These are phyloP conservation scores for Macquaria ambigua DNA, from an alignment of 2,113 vertebrate genomes.

Conservation along the genomic window DNA sequence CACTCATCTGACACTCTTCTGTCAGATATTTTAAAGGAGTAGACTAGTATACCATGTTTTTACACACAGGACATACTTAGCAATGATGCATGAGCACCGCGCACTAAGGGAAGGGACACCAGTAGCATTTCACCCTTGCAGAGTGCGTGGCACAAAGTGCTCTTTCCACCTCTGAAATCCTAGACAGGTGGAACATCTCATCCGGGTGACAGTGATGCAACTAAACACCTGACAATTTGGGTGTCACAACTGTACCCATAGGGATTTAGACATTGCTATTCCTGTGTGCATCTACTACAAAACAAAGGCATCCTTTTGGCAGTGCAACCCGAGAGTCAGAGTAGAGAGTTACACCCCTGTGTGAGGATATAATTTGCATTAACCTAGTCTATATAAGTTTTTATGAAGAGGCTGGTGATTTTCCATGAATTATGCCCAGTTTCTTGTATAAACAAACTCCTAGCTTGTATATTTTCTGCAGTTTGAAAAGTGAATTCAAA, in stretches of 20 bases:
- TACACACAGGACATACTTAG: background rate
- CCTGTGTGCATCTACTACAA: constrained; percentile 58
- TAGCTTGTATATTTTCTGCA: background rate
- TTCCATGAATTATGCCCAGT: background rate
- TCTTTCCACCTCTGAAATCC: constrained; percentile 61
- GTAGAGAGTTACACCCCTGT: background rate
- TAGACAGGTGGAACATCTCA: constrained; percentile 60
- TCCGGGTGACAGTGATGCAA: constrained; percentile 56
- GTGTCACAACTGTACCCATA: constrained; percentile 23
- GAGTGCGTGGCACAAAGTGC: constrained; percentile 40
- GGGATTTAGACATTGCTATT: constrained; percentile 64
- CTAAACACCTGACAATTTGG: constrained; percentile 60
- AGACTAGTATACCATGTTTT: background rate
- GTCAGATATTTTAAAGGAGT: constrained; percentile 26
- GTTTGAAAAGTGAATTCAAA: constrained; percentile 3
- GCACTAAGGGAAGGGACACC: constrained; percentile 18
- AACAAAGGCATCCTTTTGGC: constrained; percentile 52
- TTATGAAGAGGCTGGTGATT: background rate
- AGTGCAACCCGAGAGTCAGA: constrained; percentile 13
- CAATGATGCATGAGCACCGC: background rate
- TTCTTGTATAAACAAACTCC: background rate
- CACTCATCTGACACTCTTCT: background rate
- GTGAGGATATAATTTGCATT: constrained; percentile 2
- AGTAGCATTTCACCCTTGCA: constrained; percentile 31
- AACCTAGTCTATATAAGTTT: background rate